Evolutionary conservation across 1,140 invertebrate species (phyloP), one percentile per base, ranked within the genome.

Genomic region (Eurosta solidaginis): DNA sequence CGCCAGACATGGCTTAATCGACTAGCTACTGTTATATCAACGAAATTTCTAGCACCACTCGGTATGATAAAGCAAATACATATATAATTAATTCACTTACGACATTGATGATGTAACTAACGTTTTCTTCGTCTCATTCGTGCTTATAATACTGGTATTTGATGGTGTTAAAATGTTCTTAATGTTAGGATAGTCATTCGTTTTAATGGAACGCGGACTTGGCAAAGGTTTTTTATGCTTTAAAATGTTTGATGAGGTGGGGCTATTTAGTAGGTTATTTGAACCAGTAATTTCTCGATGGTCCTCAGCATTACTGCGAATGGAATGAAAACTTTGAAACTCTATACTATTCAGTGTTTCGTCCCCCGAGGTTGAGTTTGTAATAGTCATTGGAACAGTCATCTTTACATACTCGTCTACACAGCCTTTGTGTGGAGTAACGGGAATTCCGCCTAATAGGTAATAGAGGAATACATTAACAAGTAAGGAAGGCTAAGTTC

Each of bases 161-260:
- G 33, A 68, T 68, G 59, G 36, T 7, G 59, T 68, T 68, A 68
- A 68, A 40, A 79, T 63, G 29, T 45, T 42, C 75, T 78, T 77
- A 25, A 84, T 50, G 77, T 84, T 85, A 52, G 81, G 82, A 78
- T 85, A 85, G 79, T 83, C 82, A 44, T 74, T 75, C 36, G 42
- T 68, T 33, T 22, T 49, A n/a, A 45, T 33, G 22, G 20, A 25
- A 73, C 77, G 77, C 44, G 76, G 79, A 59, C 76, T 77, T 27
- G 76, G 68, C 63, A 74, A 74, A 7, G 76, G 76, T 45, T 40
- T 77, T 77, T 77, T 52, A 27, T 40, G 42, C 29, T 42, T 25
- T 52, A 36, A 29, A 68, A 36, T 40, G n/a, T 40, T 68, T 29
- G 17, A 4, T 20, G 59, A 1, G 9, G 7, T 22, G 25, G 5